These are phyloP conservation scores for Galeopsomyia nigrocyanea DNA, from an alignment of 2,888 invertebrate genomes.

Conservation along the genomic window DNA sequence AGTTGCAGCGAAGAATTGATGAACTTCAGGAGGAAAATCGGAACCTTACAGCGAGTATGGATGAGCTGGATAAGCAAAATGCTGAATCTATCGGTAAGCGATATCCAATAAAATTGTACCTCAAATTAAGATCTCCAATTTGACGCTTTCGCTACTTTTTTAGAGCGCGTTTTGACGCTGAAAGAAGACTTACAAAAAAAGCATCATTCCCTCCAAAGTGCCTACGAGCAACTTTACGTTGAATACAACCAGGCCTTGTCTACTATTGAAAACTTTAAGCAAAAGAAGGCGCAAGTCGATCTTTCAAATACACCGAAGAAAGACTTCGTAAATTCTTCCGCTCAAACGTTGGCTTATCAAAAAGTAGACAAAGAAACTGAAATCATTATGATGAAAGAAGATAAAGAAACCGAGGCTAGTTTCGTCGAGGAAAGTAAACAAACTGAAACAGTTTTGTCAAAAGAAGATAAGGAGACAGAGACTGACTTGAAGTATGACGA, in stretches of 20 bases:
- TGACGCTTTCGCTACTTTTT: slow-evolving; percentile 20
- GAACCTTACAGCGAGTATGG: slow-evolving; percentile 74
- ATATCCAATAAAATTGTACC: background rate
- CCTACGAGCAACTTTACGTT: slow-evolving; percentile 69
- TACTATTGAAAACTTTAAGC: slow-evolving; percentile 53
- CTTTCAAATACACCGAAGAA: slow-evolving; percentile 26
- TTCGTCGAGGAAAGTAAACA: background rate
- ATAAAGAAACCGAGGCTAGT: slow-evolving; percentile 19
- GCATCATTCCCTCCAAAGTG: slow-evolving; percentile 71
- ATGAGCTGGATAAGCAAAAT: slow-evolving; percentile 82
- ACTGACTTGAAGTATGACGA: slow-evolving; percentile 44
- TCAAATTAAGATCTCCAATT: background rate
- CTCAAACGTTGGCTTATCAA: slow-evolving; percentile 28
- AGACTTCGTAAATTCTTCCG: slow-evolving; percentile 27
- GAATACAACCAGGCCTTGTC: slow-evolving; percentile 64
- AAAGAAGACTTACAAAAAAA: slow-evolving; percentile 71
- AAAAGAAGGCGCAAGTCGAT: slow-evolving; percentile 6
- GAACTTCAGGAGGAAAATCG: slow-evolving; percentile 74
- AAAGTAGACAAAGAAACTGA: slow-evolving; percentile 42
- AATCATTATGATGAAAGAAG: background rate
- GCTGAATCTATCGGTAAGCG: slow-evolving; percentile 74
- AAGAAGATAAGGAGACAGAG: slow-evolving; percentile 48
- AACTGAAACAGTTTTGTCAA: slow-evolving; percentile 2
- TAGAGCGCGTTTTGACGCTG: slow-evolving; percentile 65
- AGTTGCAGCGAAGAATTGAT: slow-evolving; percentile 69